These are phyloP conservation scores for Chalcis sispes DNA, from an alignment of 2,888 invertebrate species.

Conservation along the genomic window DNA sequence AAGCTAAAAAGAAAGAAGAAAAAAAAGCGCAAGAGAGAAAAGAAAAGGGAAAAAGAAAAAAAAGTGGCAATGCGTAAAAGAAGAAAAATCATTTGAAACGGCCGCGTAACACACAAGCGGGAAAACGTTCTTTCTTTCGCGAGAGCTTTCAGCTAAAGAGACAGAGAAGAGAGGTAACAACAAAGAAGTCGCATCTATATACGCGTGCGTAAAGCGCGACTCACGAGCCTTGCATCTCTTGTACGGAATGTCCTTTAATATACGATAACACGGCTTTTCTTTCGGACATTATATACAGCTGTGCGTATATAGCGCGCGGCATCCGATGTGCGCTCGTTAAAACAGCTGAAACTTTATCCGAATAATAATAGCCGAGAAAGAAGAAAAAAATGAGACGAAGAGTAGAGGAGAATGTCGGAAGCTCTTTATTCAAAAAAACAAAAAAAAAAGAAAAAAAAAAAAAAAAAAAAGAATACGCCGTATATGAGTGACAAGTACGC, in stretches of 20 bases:
- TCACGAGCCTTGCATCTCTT: too few relatives aligned
- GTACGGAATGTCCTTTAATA: slow-evolving; percentile 61
- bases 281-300: too few relatives aligned
- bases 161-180: not conserved
- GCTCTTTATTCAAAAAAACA: too few relatives aligned
- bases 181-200: slow-evolving; percentile 27
- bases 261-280: slow-evolving; percentile 57
- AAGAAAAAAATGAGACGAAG: not conserved
- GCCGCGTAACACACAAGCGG: not conserved
- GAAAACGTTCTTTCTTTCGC: slow-evolving; percentile 19
- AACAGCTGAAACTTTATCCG: slow-evolving; percentile 54
- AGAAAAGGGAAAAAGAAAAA: slow-evolving; percentile 10
- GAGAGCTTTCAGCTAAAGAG: slow-evolving; percentile 16
- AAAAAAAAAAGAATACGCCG: too few relatives aligned
- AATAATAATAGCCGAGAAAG: slow-evolving; percentile 40
- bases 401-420: not conserved
- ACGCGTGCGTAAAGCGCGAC: slow-evolving; percentile 30
- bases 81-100: slow-evolving; percentile 37
- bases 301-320: not conserved
- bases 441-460: too few relatives aligned
- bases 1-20: not conserved
- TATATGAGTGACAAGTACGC: too few relatives aligned
- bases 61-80: not conserved
- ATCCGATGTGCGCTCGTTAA: slow-evolving; percentile 58
- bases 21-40: slow-evolving; percentile 4